These are phyloP conservation scores for Australoheros facetus DNA, from an alignment of 2,797 vertebrate genomes.

Conservation along the genomic window DNA sequence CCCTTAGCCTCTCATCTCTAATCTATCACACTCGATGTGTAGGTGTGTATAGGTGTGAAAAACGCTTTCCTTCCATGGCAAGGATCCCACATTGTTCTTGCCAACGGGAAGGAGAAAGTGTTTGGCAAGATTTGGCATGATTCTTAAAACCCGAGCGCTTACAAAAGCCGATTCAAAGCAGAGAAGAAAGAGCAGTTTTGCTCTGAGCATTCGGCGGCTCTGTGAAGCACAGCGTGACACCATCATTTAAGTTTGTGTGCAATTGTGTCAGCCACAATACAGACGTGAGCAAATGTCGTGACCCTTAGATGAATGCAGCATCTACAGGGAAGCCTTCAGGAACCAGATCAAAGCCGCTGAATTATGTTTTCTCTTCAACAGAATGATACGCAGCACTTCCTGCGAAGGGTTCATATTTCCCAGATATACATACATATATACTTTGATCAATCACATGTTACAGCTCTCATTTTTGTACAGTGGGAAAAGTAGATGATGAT, in stretches of 20 bases:
- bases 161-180: conserved; percentile 46
- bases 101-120: conserved; percentile 60
- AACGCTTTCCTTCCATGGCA: conserved; percentile 62
- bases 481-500: not conserved
- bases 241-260: conserved; percentile 56
- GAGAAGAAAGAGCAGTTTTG: conserved; percentile 33
- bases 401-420: not conserved
- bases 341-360: conserved; percentile 4
- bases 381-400: not conserved
- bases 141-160: conserved; percentile 42
- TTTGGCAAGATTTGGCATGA: conserved; percentile 52
- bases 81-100: conserved; percentile 61
- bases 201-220: conserved; percentile 43
- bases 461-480: not conserved
- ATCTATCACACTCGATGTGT: conserved; percentile 73
- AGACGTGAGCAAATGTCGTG: conserved; percentile 39
- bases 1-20: conserved; percentile 75
- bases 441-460: not conserved
- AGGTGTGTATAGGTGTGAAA: conserved; percentile 74
- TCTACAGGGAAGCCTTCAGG: conserved; percentile 28
- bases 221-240: conserved; percentile 43
- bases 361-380: not conserved
- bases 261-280: conserved; percentile 60
- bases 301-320: conserved; percentile 44
- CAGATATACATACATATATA: not conserved